Conservation (phyloP, 2,113 vertebrate genomes). For the Oryzias woworae region DNA sequence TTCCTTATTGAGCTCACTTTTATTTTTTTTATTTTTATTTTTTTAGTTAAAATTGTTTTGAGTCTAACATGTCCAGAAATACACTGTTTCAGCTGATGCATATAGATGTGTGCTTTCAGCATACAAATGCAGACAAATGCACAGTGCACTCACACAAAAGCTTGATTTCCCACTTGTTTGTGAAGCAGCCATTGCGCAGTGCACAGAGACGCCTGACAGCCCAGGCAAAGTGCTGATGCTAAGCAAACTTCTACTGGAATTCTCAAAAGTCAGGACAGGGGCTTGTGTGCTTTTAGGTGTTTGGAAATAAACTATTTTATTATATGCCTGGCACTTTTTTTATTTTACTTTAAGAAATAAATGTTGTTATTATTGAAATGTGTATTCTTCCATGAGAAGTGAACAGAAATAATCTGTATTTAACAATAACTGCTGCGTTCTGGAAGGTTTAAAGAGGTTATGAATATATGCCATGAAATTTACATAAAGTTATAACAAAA, state of each 20-base stretch:
- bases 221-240: slow-evolving; percentile 65
- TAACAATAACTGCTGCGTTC: too few relatives aligned
- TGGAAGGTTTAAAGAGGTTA: too few relatives aligned
- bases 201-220: slow-evolving; percentile 62
- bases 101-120: slow-evolving; percentile 41
- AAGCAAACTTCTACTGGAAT: slow-evolving; percentile 52
- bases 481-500: background rate
- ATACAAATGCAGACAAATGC: slow-evolving; percentile 25
- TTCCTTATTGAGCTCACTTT: slow-evolving; percentile 7
- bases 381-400: too few relatives aligned
- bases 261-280: slow-evolving; percentile 38
- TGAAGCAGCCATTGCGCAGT: slow-evolving; percentile 43
- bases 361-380: too few relatives aligned
- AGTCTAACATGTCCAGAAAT: slow-evolving; percentile 3
- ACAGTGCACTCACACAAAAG: slow-evolving; percentile 34
- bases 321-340: background rate
- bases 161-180: slow-evolving; percentile 60
- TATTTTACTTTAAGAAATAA: too few relatives aligned
- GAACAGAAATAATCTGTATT: too few relatives aligned
- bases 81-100: slow-evolving; percentile 54
- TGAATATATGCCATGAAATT: too few relatives aligned
- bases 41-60: slow-evolving; percentile 15
- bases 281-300: slow-evolving; percentile 13
- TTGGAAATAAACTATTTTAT: background rate
- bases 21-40: background rate